Conservation (phyloP, 2,797 vertebrate genomes). For the Manis javanica region DNA sequence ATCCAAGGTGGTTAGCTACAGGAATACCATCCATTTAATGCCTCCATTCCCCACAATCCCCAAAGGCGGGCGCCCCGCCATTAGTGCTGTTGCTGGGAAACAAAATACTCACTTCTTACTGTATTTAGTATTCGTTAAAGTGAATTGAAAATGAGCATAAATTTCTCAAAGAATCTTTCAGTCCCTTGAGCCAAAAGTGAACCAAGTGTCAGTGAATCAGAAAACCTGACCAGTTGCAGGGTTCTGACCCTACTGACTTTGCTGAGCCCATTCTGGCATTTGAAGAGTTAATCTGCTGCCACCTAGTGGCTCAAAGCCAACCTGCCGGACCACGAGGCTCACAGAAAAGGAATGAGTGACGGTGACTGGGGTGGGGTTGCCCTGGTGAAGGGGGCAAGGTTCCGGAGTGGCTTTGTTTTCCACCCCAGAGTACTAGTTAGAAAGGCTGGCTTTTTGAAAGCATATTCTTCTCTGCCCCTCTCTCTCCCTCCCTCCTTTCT, state of each 20-base stretch:
- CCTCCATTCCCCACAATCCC: background rate
- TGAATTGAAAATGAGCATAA: background rate
- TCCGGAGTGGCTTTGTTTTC: background rate
- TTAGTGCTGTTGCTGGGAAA: background rate
- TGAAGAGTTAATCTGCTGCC: constrained; percentile 84
- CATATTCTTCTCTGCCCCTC: background rate
- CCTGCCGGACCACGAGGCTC: background rate
- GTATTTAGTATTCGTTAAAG: background rate
- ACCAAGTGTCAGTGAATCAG: background rate
- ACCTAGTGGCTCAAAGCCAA: constrained; percentile 75
- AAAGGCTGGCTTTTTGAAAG: constrained; percentile 5
- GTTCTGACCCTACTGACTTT: background rate
- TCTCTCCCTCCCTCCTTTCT: background rate
- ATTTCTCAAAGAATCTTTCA: background rate
- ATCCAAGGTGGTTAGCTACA: background rate
- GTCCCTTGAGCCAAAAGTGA: background rate
- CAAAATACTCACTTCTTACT: background rate
- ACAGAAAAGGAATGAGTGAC: accelerated
- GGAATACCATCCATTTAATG: background rate
- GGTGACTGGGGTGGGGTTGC: background rate
- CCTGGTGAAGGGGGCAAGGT: background rate
- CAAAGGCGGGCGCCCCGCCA: background rate
- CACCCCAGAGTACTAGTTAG: background rate
- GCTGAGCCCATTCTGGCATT: constrained; percentile 65
- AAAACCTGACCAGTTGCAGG: background rate